phyloP scores from a whole-genome alignment of 37 sponge, comb jelly and placozoan genomes.

The Axinella damicornis region DNA sequence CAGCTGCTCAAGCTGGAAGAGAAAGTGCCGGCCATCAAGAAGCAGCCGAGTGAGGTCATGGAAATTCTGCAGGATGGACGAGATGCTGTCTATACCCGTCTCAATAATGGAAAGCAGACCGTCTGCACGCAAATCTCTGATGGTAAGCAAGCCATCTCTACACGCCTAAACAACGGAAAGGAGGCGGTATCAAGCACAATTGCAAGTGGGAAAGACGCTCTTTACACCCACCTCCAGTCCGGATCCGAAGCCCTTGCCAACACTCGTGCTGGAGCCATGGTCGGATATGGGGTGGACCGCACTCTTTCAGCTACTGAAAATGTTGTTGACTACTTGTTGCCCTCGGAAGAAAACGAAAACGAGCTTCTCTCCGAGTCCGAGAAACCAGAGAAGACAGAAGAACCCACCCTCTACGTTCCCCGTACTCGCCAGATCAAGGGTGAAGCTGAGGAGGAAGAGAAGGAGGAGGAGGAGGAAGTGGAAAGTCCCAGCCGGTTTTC shows the following conservation, averaged over 20 bases:
- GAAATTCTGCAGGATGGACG: conserved; percentile 20
- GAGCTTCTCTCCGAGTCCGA: conserved; percentile 45
- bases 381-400: conserved; percentile 30
- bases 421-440: not conserved
- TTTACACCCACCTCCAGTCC: conserved; percentile 28
- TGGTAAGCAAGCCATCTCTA: conserved; percentile 10
- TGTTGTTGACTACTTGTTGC: conserved; percentile 65
- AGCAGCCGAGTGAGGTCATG: conserved; percentile 52
- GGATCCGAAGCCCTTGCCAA: conserved; percentile 42
- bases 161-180: conserved; percentile 34
- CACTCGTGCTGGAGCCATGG: conserved; percentile 56
- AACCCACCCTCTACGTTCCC: not conserved
- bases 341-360: conserved; percentile 45
- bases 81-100: conserved; percentile 9
- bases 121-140: conserved; percentile 19
- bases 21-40: conserved; percentile 67
- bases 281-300: conserved; percentile 61
- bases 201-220: conserved; percentile 16
- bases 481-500: conserved; percentile 9
- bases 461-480: conserved; percentile 16
- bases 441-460: not conserved
- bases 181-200: conserved; percentile 25
- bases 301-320: conserved; percentile 51
- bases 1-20: conserved; percentile 66
- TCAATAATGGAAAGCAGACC: conserved; percentile 13